phyloP scores from a whole-genome alignment of 2,797 vertebrate species.

The Chrosomus eos region DNA sequence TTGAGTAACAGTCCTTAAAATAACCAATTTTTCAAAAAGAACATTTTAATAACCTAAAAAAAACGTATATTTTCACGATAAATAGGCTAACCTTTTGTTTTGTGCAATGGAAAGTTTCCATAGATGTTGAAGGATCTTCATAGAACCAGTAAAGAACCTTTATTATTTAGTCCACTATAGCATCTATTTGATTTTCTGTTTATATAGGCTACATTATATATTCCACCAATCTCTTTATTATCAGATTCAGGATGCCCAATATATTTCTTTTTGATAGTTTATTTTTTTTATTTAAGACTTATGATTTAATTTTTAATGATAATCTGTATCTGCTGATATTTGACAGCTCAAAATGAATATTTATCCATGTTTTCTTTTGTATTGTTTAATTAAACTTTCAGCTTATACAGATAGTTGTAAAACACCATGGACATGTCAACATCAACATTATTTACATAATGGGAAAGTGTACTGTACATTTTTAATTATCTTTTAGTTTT shows the following conservation, averaged over 20 bases:
- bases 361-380: background rate
- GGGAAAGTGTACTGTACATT: background rate
- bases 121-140: background rate
- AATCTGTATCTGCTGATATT: background rate
- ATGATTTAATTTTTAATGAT: background rate
- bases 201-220: background rate
- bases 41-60: background rate
- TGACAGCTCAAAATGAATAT: background rate
- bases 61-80: no score
- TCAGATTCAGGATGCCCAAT: background rate
- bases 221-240: background rate
- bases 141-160: background rate
- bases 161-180: background rate
- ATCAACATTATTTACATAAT: no score
- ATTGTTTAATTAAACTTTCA: background rate
- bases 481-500: background rate
- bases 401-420: no score
- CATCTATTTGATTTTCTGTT: background rate
- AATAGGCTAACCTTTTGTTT: background rate
- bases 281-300: background rate
- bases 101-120: background rate
- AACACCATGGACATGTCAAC: no score
- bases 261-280: background rate
- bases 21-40: background rate
- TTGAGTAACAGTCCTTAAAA: background rate